Base-by-base conservation (phyloP, 2,888 invertebrate genomes). In the Thera obeliscata region DNA sequence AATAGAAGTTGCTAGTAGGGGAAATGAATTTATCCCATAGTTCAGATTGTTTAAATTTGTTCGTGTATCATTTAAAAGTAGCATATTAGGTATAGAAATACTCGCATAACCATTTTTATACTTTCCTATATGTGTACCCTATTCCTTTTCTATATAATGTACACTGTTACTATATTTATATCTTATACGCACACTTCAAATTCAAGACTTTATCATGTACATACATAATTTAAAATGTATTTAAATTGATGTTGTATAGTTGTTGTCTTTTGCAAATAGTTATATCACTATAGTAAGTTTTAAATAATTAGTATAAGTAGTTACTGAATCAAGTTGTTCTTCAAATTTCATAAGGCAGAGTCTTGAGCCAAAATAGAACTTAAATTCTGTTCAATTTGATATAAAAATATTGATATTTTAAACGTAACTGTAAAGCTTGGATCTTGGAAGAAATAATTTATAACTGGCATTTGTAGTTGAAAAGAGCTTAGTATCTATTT, bases 181-280 rank as follows among this genome's bases (percentile, higher is more conserved):
- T 78, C 79, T 66, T 81, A 76, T 76, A 87, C 92, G 92, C 92
- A 93, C 92, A 92, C 81, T 90, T 90, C 87, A 85, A 87, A 88
- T 85, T 87, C 85, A 91, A 92, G 92, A 93, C 92, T 92, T 86
- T 85, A 76, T 89, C 87, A 86, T 90, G 84, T 90, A 89, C 80
- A 86, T 84, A 85, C 77, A 80, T 67, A 62, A 62, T 64, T 56
- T 75, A 75, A 74, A 74, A 76, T 74, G 74, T 77, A 79, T 77
- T 61, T 64, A 66, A 74, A 74, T 85, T 73, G 86, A 84, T 88
- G 89, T 89, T 88, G 87, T 89, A 85, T 81, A 82, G 78, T 86
- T 87, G 87, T 90, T 87, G 85, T 89, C 83, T 85, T 83, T 86
- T 81, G 76, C 66, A 67, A 78, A 73, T 78, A 80, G 67, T 74